Evolutionary conservation across 2,888 invertebrate species (phyloP).

Genomic region (Drosophila tripunctata): DNA sequence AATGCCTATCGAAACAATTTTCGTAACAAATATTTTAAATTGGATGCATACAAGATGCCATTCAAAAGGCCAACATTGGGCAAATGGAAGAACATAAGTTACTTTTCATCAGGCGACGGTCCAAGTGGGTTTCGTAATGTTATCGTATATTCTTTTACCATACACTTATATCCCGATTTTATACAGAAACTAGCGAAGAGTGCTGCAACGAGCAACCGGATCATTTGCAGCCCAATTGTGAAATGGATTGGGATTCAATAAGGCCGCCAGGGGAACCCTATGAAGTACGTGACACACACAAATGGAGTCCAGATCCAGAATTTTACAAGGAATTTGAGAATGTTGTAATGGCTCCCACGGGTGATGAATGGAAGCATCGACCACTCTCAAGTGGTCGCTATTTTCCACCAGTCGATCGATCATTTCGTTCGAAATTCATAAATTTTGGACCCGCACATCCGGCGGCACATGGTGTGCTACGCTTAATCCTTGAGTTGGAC

Average conservation of each 20-base stretch:
- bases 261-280: conserved; percentile 35
- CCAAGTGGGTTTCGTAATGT: conserved; percentile 28
- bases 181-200: conserved; percentile 19
- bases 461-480: conserved; percentile 94
- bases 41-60: conserved; percentile 26
- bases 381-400: conserved; percentile 79
- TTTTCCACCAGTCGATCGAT: conserved; percentile 85
- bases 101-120: conserved; percentile 28
- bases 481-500: conserved; percentile 91
- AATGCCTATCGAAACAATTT: conserved; percentile 37
- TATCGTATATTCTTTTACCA: neutral
- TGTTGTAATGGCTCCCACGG: conserved; percentile 86
- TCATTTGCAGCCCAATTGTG: conserved; percentile 10
- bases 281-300: conserved; percentile 39
- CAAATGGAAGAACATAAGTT: conserved; percentile 38
- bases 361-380: conserved; percentile 82
- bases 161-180: too few relatives aligned
- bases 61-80: conserved; percentile 31
- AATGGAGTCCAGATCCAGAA: conserved; percentile 88
- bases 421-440: conserved; percentile 88
- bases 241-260: conserved; percentile 20
- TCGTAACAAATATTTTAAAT: conserved; percentile 33
- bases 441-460: conserved; percentile 97
- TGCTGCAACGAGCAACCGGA: conserved; percentile 4
- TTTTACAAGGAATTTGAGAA: conserved; percentile 86